Evolutionary conservation across 2,888 invertebrate genomes (phyloP), one percentile per base, ranked within the genome.

Genomic region (Drosophila koepferae): DNA sequence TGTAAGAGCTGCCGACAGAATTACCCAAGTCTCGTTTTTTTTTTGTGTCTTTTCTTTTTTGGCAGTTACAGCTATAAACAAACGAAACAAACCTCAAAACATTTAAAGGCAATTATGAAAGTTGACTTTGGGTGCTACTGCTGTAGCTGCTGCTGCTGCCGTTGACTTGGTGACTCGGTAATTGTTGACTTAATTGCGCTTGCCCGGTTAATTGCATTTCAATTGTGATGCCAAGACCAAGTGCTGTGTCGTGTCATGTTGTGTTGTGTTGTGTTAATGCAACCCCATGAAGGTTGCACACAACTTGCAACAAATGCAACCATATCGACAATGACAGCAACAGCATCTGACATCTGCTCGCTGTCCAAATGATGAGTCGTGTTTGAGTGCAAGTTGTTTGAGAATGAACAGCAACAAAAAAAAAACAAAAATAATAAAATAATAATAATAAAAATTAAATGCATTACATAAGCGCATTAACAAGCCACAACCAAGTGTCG

Each of bases 171-270:
- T 86, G 80, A 75, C 73, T 72, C 60, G 51, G 67, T 82, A 81
- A 85, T 80, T 88, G 88, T 74, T 71, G 72, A 48, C 74, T 88
- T 88, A 85, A 85, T 88, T 88, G 88, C 81, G 71, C 81, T 88
- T 86, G 86, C 72, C 84, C 85, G 88, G 81, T 86, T 85, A 85
- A 85, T 85, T 85, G 85, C 86, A 83, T 81, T 85, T 88, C 85
- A 85, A 88, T 86, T 88, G 88, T 88, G 86, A 83, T 88, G 84
- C 72, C 86, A 86, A 80, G 80, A 78, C 63, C 67, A 72, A 76
- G 77, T 66, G 67, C 40, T 20, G 51, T 46, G 44, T 62, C 9
- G 34, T 9, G 9, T 10, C 58, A 63, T 28, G 41, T 46, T 55
- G 74, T 43, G 38, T 69, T 54, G 67, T 36, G 41, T 69, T 54